phyloP scores from a whole-genome alignment of 1,140 invertebrate species.

The Drosophila parvula region DNA sequence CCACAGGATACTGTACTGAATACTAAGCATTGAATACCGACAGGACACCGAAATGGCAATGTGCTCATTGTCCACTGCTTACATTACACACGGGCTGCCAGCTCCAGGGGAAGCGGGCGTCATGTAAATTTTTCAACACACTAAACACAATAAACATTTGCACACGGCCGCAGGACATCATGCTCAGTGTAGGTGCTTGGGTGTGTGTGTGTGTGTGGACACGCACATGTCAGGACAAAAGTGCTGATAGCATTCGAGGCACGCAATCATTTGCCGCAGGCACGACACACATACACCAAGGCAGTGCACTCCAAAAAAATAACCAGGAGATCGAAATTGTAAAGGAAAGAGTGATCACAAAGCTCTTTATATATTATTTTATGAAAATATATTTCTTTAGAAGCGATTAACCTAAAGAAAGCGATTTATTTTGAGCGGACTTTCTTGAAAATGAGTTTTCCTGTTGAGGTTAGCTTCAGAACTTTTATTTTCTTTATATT shows the following conservation, averaged over 20 bases:
- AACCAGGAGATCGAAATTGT: background rate
- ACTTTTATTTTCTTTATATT: background rate
- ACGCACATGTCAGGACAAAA: conserved; percentile 37
- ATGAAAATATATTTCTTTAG: background rate
- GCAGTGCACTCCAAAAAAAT: conserved; percentile 23
- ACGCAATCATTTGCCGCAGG: conserved; percentile 49
- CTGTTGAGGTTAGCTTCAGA: background rate
- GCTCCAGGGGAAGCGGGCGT: conserved; percentile 3
- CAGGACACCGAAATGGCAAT: conserved; percentile 30
- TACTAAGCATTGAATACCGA: conserved; percentile 35
- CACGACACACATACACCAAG: conserved; percentile 10
- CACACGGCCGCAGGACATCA: conserved; percentile 49
- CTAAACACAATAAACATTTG: conserved; percentile 61
- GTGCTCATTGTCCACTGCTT: conserved; percentile 38
- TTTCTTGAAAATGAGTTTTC: too few relatives aligned
- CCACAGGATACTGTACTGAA: conserved; percentile 22
- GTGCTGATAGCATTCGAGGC: conserved; percentile 53
- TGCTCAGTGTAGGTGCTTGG: conserved; percentile 13
- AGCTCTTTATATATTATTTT: too few relatives aligned
- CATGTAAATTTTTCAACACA: conserved; percentile 67
- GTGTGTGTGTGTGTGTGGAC: conserved; percentile 13
- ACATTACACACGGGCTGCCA: conserved; percentile 14
- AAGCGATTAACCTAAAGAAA: background rate
- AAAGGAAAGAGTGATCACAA: background rate
- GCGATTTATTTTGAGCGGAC: background rate